Evolutionary conservation across 30 jellyfish, hydroid and myxozoan genomes (phyloP), one percentile per base, ranked within the genome.

Genomic region (Mastigias papua): DNA sequence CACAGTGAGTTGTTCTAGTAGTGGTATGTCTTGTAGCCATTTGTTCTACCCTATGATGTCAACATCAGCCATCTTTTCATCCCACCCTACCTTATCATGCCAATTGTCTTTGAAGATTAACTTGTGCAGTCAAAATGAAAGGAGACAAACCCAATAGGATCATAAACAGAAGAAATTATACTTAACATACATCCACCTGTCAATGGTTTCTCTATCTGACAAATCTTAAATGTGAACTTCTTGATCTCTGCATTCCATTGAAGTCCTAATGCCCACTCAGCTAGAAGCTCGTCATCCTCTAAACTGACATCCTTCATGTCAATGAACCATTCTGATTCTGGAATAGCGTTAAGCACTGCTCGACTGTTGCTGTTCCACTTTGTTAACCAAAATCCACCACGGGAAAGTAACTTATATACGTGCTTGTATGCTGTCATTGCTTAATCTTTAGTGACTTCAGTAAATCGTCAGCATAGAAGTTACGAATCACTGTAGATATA

Each of bases 1-100:
- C 66, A 32, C 46, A 22, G n/a, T n/a, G n/a, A n/a, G n/a, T n/a
- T n/a, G n/a, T n/a, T 57, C 50, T 49, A 86, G 77, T 63, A 23
- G 23, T 48, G 32, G 2, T 30, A 11, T 6, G 54, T 37, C 54
- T 37, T 6, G 10, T 37, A 11, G 6, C 10, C 28, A 2, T 22
- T 23, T 37, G 54, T 3, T 11, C 54, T 11, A 37, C 6, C 13
- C 91, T 35, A 34, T 1, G 65, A 34, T 27, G 20, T 78, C 26
- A 32, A n/a, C n/a, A n/a, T 51, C 65, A 32, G 21, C 79, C 20
- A 23, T 28, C 48, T 74, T 49, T 10, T 48, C 70, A 74, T 54
- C 75, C 86, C 86, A 74, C 42, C 73, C 73, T 2, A 48, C 73
- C 42, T 74, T 72, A 13, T 28, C 54, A 17, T 69, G 35, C 16